These are phyloP conservation scores for Clepsis dumicolana DNA, from an alignment of 2,888 invertebrate genomes.

Conservation along the genomic window DNA sequence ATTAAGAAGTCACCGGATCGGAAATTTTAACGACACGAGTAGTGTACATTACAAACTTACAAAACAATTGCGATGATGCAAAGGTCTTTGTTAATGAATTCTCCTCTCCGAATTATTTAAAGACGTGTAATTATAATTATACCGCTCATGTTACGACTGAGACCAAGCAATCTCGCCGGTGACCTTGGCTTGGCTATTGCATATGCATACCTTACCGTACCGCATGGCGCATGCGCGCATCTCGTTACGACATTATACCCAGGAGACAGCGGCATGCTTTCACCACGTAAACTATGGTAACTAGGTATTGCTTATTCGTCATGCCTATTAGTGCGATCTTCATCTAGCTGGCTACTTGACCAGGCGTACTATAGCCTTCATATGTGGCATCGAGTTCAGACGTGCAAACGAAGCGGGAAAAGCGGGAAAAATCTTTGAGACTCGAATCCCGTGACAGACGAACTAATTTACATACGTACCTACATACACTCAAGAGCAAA, in stretches of 20 bases:
- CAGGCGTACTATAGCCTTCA: no score
- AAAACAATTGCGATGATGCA: constrained; percentile 1
- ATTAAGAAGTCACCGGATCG: background rate
- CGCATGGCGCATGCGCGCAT: constrained; percentile 18
- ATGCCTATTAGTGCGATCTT: no score
- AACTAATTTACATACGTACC: no score
- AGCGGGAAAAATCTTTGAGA: no score
- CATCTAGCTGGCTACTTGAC: no score
- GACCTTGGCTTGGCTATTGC: constrained; percentile 21
- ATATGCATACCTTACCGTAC: constrained; percentile 1
- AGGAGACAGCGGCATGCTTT: background rate
- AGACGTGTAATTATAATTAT: constrained; percentile 16
- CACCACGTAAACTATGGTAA: background rate
- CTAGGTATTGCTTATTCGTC: no score
- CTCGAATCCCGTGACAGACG: no score
- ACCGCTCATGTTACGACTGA: constrained; percentile 12
- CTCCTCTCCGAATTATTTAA: constrained; percentile 5
- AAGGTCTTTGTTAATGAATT: constrained; percentile 12
- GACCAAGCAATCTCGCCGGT: constrained; percentile 17
- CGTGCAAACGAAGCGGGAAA: no score
- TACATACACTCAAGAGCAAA: no score
- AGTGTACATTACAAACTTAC: background rate
- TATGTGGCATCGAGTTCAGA: no score
- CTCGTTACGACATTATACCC: constrained; percentile 13
- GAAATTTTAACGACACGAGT: no score